Conservation (phyloP, 2,797 vertebrate genomes). For the Antrozous pallidus region DNA sequence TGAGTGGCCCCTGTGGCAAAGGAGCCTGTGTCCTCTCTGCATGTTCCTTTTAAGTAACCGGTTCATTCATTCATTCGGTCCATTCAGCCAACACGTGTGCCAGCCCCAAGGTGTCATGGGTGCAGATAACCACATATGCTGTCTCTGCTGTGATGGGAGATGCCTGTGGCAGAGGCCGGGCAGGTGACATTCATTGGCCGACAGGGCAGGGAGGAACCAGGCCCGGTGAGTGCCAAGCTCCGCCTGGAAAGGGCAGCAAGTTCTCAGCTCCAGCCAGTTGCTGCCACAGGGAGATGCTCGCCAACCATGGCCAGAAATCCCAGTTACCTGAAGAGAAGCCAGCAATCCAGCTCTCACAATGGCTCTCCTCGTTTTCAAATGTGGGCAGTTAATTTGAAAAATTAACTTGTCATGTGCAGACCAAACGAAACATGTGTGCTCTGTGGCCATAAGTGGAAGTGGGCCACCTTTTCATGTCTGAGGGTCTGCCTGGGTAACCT, state of each 20-base stretch:
- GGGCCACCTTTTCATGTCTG: not conserved
- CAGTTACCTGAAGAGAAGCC: not conserved
- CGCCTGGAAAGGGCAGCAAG: not conserved
- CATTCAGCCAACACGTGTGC: not conserved
- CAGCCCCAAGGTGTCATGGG: not conserved
- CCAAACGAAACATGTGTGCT: not conserved
- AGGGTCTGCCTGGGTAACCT: not conserved
- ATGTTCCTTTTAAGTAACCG: not conserved
- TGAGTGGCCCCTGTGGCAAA: not conserved
- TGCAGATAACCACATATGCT: not conserved
- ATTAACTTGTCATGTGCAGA: not conserved
- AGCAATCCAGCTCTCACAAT: not conserved
- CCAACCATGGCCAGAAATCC: not conserved
- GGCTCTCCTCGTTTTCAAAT: slow-evolving; percentile 18
- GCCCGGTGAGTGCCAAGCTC: not conserved
- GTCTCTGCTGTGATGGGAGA: not conserved
- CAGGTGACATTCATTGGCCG: not conserved
- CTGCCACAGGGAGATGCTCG: not conserved
- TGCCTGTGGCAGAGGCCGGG: not conserved
- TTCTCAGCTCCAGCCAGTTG: not conserved
- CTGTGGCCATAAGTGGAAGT: not conserved
- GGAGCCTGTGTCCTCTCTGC: not conserved
- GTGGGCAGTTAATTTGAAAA: not conserved
- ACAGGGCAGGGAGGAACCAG: not conserved
- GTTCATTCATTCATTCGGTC: not conserved